Percentiles rank a stretch among this genome's conserved stretches.
These are phyloP conservation scores for Xerus inauris DNA, from an alignment of 2,113 vertebrate genomes.

Conservation along the genomic window DNA sequence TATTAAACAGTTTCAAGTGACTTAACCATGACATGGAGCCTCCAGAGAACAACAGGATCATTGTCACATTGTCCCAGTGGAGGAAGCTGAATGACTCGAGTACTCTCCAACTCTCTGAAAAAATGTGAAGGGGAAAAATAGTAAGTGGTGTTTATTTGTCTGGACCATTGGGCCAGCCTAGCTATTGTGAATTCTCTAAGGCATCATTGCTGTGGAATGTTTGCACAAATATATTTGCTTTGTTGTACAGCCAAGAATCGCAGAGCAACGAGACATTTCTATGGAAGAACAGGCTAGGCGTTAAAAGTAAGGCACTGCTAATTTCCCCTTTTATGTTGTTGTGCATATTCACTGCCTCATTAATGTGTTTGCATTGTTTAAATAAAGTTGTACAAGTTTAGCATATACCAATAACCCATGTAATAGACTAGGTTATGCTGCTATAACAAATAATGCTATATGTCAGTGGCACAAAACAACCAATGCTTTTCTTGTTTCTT, in stretches of 20 bases:
- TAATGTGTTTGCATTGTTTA: not conserved
- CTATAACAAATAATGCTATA: slow-evolving; percentile 8
- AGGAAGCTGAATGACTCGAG: not conserved
- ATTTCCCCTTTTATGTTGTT: not conserved
- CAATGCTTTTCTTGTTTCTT: not conserved
- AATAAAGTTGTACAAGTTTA: not conserved
- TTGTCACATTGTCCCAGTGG: slow-evolving; percentile 56
- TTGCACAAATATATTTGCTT: slow-evolving; percentile 25
- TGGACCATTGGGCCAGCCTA: slow-evolving; percentile 24
- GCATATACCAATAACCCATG: not conserved
- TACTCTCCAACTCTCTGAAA: slow-evolving; percentile 32
- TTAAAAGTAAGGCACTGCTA: not conserved
- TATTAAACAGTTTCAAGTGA: slow-evolving; percentile 65
- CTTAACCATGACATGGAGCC: slow-evolving; percentile 48
- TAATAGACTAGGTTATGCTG: not conserved
- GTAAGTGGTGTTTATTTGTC: slow-evolving; percentile 61
- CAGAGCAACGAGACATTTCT: not conserved
- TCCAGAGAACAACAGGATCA: slow-evolving; percentile 50
- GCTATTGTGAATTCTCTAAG: slow-evolving; percentile 47
- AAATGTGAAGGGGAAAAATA: slow-evolving; percentile 23
- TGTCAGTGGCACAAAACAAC: not conserved
- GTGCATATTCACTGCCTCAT: not conserved
- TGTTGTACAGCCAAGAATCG: slow-evolving; percentile 25
- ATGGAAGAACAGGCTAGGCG: not conserved
- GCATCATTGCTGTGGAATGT: not conserved